A percentile compares a stretch with the other conserved stretches of the same genome.
These are phyloP conservation scores for Pteropus rufus DNA, from an alignment of 2,797 vertebrate genomes.

Conservation along the genomic window DNA sequence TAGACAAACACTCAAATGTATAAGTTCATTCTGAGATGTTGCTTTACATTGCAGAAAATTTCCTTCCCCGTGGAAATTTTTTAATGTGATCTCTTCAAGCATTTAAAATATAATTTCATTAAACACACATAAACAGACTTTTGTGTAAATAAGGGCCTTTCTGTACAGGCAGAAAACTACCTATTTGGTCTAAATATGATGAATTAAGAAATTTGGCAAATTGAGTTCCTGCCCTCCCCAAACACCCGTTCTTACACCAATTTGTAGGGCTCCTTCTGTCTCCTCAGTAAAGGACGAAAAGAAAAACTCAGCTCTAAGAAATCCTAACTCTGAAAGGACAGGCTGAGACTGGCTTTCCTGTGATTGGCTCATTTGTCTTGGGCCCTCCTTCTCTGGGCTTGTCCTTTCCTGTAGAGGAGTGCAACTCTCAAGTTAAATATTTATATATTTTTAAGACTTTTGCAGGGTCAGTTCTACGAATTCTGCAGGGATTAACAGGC, in stretches of 20 bases:
- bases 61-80: background rate
- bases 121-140: background rate
- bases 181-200: background rate
- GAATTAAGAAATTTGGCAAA: background rate
- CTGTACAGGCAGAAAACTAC: background rate
- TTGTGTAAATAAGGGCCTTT: background rate
- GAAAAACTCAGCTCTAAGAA: background rate
- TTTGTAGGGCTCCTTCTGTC: background rate
- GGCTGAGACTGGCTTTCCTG: background rate
- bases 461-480: background rate
- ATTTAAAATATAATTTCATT: background rate
- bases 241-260: conserved; percentile 34
- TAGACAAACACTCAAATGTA: background rate
- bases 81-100: background rate
- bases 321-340: background rate
- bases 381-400: background rate
- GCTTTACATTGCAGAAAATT: conserved; percentile 16
- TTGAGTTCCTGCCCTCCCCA: background rate
- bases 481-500: background rate
- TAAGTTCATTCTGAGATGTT: background rate
- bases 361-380: background rate
- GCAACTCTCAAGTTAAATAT: conserved; percentile 30
- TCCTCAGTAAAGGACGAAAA: background rate
- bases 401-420: background rate
- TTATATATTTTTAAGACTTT: background rate